Conservation (phyloP, 2,888 invertebrate genomes). For the Miltochrista miniata region DNA sequence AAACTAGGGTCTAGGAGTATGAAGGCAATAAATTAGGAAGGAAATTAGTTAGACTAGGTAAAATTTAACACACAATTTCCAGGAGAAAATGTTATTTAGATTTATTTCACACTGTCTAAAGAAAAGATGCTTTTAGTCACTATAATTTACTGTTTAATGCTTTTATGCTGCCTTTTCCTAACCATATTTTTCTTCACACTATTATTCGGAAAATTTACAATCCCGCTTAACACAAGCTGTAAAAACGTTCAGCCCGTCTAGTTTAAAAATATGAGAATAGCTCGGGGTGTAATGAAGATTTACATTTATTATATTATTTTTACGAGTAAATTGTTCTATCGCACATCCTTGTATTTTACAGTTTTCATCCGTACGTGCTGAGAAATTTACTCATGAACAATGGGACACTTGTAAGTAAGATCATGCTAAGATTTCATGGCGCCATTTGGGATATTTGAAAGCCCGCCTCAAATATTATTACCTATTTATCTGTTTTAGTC, state of each 20-base stretch:
- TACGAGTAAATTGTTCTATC: slow-evolving; percentile 51
- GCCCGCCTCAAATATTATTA: too few species aligned
- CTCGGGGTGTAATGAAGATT: slow-evolving; percentile 70
- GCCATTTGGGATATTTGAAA: too few species aligned
- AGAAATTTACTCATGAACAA: slow-evolving; percentile 4
- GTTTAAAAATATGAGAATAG: slow-evolving; percentile 69
- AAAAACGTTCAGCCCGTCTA: slow-evolving; percentile 67
- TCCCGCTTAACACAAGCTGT: slow-evolving; percentile 66
- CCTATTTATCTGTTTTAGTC: too few species aligned
- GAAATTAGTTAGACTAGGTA: too few species aligned
- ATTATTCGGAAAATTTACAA: slow-evolving; percentile 67
- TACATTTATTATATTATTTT: slow-evolving; percentile 64
- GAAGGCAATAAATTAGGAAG: too few species aligned
- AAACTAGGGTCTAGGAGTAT: too few species aligned
- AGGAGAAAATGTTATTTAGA: too few species aligned
- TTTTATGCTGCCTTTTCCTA: slow-evolving; percentile 45
- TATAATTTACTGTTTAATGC: too few species aligned
- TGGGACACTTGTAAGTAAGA: too few species aligned
- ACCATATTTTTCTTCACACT: slow-evolving; percentile 52
- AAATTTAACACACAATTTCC: too few species aligned
- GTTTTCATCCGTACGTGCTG: slow-evolving; percentile 16
- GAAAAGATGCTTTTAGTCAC: slow-evolving; percentile 43
- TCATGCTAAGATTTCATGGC: too few species aligned
- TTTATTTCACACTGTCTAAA: slow-evolving; percentile 11
- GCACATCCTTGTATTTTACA: slow-evolving; percentile 32